Base-by-base conservation (phyloP, 2,888 invertebrate genomes). In the Thyatira batis region DNA sequence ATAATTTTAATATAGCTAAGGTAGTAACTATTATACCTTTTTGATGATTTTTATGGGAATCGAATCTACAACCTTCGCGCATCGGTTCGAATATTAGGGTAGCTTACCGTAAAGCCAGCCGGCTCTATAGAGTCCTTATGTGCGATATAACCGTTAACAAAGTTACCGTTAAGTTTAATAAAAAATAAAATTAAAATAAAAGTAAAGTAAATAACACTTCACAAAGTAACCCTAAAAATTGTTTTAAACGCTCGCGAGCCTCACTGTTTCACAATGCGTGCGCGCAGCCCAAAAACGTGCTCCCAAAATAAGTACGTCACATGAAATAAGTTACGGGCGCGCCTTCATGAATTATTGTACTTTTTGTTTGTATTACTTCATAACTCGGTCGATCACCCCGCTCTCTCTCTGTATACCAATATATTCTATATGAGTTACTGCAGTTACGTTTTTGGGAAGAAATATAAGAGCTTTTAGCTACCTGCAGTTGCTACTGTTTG, bases 271-370 rank as follows among this genome's bases (percentile, higher is more conserved):
- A 78, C 73, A 76, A 76, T 76, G 77, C 75, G 70, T 67, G 60
- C 68, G 65, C 67, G 71, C 71, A 70, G 58, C 63, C 75, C 76
- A 70, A 84, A 80, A 81, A 76, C 78, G 75, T 79, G 78, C 70
- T 60, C 67, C 78, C 73, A 72, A 80, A 71, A 78, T 73, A 76
- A 78, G 78, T 79, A 78, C 78, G 78, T 78, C 71, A 68, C 71
- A 73, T 70, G 70, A 78, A 78, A 80, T 84, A 81, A 85, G 73
- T 78, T 82, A 83, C 82, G 76, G 67, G 69, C 70, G 67, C 73
- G 71, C 63, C 61, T 63, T 61, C 63, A 71, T 69, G 76, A 85
- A 84, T 84, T 84, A 85, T 86, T 73, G 56, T 58, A 51, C 61
- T 58, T 52, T 73, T 72, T 65, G 61, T 64, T 39, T 39, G 39